Evolutionary conservation across 2,113 vertebrate genomes (phyloP).

Genomic region (Crotalus tigris): DNA sequence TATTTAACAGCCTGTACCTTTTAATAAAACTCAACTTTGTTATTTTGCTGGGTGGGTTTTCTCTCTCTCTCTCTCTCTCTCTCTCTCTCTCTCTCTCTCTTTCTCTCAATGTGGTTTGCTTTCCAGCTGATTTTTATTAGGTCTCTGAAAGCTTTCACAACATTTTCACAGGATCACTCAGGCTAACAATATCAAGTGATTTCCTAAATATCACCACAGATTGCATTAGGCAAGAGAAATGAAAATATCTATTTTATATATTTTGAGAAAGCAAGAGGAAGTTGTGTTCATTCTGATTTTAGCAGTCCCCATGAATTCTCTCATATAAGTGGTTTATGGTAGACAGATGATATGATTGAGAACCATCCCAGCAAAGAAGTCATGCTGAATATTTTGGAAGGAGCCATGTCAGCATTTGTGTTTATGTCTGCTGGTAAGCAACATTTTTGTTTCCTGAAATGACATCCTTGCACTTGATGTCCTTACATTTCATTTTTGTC

Average conservation of each 20-base stretch:
- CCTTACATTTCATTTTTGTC: slow-evolving; percentile 26
- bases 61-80: not conserved
- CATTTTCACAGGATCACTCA: not conserved
- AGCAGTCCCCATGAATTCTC: slow-evolving; percentile 34
- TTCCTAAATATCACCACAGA: not conserved
- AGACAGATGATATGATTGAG: slow-evolving; percentile 47
- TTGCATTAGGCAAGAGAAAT: not conserved
- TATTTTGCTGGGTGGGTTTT: not conserved
- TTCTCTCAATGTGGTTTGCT: not conserved
- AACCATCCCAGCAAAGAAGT: slow-evolving; percentile 47
- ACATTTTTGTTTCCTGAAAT: slow-evolving; percentile 33
- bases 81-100: not conserved
- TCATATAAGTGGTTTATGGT: slow-evolving; percentile 53
- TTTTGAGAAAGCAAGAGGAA: slow-evolving; percentile 48
- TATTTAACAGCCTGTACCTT: not conserved
- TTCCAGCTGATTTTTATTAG: too few relatives aligned
- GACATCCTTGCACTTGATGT: not conserved
- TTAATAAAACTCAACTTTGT: not conserved
- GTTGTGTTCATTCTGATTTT: slow-evolving; percentile 43
- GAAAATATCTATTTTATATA: not conserved
- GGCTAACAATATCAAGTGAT: not conserved
- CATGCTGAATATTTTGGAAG: slow-evolving; percentile 38
- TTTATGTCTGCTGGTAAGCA: slow-evolving; percentile 37
- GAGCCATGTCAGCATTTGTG: slow-evolving; percentile 38
- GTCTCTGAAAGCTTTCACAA: not conserved